Evolutionary conservation across 2,888 invertebrate genomes (phyloP), one percentile per base, ranked within the genome.

Genomic region (Eupithecia insigniata): DNA sequence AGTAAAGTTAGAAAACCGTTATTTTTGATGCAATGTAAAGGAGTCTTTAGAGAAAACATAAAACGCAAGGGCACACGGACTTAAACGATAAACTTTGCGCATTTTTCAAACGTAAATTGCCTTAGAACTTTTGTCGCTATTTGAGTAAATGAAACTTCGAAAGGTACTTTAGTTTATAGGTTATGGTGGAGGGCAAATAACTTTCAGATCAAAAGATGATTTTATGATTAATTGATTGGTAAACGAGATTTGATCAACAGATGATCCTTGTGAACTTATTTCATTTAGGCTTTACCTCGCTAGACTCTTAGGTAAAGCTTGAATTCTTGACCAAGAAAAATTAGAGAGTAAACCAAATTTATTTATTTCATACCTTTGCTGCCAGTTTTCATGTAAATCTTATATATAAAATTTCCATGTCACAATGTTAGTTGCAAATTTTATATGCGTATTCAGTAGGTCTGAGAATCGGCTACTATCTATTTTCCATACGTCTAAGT

Each of bases 51-150:
- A 22, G 61, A 64, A 36, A 81, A 82, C 89, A 87, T 89, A 89
- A 90, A 90, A 87, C 82, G 83, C 82, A 82, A 78, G 81, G 85
- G 80, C 83, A 81, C 80, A 70, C 78, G 80, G 86, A 87, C 85
- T 85, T 87, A 87, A 89, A 86, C 89, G 89, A 85, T 87, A 87
- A 89, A 89, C 80, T 89, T 90, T 87, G 84, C 82, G 78, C 87
- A 86, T 88, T 88, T 88, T 88, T 87, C 87, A 89, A 88, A 90
- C 85, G 82, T 83, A 67, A 83, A 87, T 84, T 84, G 85, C 84
- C 84, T 82, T 83, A 80, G 82, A 83, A 80, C 83, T 84, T 80
- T 79, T 82, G 82, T 82, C 81, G 77, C 77, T 76, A 71, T 71
- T 72, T 71, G 64, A 73, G 73, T 70, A 66, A 70, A 67, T 69